phyloP scores from a whole-genome alignment of 2,113 vertebrate genomes.

The Lagopus muta region DNA sequence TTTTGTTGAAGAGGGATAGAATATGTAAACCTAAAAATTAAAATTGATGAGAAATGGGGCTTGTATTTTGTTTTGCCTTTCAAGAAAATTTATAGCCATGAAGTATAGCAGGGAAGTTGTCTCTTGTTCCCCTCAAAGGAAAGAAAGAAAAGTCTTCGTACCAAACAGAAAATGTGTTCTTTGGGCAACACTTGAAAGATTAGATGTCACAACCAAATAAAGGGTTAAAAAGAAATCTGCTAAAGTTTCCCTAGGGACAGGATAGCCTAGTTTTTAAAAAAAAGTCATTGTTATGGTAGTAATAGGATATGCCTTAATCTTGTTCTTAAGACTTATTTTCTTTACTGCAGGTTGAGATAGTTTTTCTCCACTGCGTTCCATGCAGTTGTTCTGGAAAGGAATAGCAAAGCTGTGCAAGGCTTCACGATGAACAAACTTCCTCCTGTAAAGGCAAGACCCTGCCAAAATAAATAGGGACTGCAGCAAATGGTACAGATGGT shows the following conservation, averaged over 20 bases:
- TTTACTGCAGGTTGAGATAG: slow-evolving; percentile 70
- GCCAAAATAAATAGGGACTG: slow-evolving; percentile 57
- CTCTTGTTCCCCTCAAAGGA: not conserved
- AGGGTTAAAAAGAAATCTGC: slow-evolving; percentile 68
- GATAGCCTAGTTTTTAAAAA: slow-evolving; percentile 79
- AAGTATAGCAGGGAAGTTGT: not conserved
- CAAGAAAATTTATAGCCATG: not conserved
- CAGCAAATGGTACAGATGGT: slow-evolving; percentile 26
- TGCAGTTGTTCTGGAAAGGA: slow-evolving; percentile 58
- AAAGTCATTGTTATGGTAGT: slow-evolving; percentile 86
- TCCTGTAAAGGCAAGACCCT: slow-evolving; percentile 48
- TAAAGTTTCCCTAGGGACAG: slow-evolving; percentile 69
- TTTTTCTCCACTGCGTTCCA: slow-evolving; percentile 25
- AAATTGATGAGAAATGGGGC: not conserved
- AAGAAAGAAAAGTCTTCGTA: not conserved
- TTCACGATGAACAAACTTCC: not conserved
- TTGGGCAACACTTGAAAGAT: not conserved
- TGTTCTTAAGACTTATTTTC: slow-evolving; percentile 64
- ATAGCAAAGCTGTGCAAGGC: not conserved
- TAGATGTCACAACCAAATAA: not conserved
- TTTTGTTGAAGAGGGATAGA: not conserved
- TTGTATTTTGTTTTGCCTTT: not conserved
- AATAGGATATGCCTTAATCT: slow-evolving; percentile 87
- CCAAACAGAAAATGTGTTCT: not conserved
- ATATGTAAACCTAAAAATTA: not conserved